phyloP scores from a whole-genome alignment of 1,140 invertebrate species.

The Lethrus apterus region DNA sequence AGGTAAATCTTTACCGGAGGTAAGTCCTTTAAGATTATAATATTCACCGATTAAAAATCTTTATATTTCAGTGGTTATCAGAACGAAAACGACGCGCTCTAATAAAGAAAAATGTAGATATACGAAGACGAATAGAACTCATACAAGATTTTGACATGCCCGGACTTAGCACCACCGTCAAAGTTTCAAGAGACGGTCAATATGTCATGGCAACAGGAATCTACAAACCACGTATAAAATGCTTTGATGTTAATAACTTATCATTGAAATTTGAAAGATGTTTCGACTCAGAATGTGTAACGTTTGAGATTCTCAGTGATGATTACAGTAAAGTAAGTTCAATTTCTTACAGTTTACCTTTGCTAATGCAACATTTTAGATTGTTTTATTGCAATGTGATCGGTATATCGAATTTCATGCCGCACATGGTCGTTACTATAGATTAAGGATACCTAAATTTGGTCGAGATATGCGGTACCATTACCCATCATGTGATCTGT shows the following conservation, averaged over 20 bases:
- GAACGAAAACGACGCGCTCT: slow-evolving; percentile 80
- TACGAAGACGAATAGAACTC: slow-evolving; percentile 85
- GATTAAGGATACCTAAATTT: slow-evolving; percentile 89
- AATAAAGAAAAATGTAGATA: slow-evolving; percentile 85
- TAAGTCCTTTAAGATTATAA: slow-evolving; percentile 47
- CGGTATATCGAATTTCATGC: slow-evolving; percentile 94
- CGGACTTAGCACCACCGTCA: slow-evolving; percentile 76
- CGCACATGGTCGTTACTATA: slow-evolving; percentile 83
- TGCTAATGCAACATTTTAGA: slow-evolving; percentile 44
- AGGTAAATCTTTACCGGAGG: slow-evolving; percentile 93
- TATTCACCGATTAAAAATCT: neutral
- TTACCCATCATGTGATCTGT: slow-evolving; percentile 82
- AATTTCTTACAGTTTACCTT: no score
- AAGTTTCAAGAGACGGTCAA: slow-evolving; percentile 84
- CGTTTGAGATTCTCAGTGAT: slow-evolving; percentile 80
- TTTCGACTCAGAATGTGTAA: slow-evolving; percentile 90
- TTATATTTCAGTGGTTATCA: slow-evolving; percentile 76
- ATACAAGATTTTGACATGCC: slow-evolving; percentile 99
- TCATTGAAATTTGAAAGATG: slow-evolving; percentile 98
- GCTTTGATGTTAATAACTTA: slow-evolving; percentile 93
- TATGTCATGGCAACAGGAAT: slow-evolving; percentile 90
- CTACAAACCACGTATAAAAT: slow-evolving; percentile 94
- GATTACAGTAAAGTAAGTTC: slow-evolving; percentile 86
- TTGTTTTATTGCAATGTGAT: slow-evolving; percentile 75
- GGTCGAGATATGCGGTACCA: slow-evolving; percentile 93